Evolutionary conservation across 1,140 invertebrate species (phyloP), one percentile per base, ranked within the genome.

Genomic region (Hyposmocoma kahamanoa): DNA sequence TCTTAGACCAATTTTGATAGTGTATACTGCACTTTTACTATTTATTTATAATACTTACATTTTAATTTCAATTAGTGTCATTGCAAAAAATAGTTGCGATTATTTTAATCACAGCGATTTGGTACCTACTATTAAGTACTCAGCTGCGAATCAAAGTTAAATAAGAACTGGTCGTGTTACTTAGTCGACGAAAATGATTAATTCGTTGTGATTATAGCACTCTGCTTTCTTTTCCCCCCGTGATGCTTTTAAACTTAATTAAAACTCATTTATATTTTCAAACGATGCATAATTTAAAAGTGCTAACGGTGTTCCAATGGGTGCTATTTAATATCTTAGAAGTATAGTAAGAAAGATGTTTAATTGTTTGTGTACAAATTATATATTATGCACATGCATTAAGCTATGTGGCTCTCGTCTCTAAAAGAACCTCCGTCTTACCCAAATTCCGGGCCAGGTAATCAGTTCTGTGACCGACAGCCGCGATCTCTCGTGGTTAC

Each of bases 401-500:
- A 30, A 10, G 28, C 10, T 10, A 30, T 30, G 28, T 17, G 32
- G 32, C 32, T 15, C 26, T 41, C 26, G 22, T 53, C 39, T 59
- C 47, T 42, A 53, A 60, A 59, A 50, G 53, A 58, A 63, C 50
- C 53, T 55, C 53, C 18, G 52, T 56, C 55, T 71, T 59, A 48
- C 56, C 65, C 59, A 60, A 69, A 69, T 67, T 60, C 63, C 61
- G 32, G 5, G 52, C 11, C 24, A 53, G 53, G 43, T 65, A 67
- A 67, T 56, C 62, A 59, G 56, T 50, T 56, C 48, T 59, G 54
- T 60, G 61, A 65, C 57, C 53, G 59, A 55, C 59, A 51, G 28
- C 32, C 62, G 64, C 73, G 55, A 59, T 53, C 43, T 71, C 49
- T 54, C 32, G 52, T 47, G 54, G 58, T 78, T 78, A 79, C 71